Percentiles rank a stretch among this genome's conserved stretches.
Evolutionary conservation across 2,888 invertebrate genomes (phyloP).

Genomic region (Coelogynopora nodosa): DNA sequence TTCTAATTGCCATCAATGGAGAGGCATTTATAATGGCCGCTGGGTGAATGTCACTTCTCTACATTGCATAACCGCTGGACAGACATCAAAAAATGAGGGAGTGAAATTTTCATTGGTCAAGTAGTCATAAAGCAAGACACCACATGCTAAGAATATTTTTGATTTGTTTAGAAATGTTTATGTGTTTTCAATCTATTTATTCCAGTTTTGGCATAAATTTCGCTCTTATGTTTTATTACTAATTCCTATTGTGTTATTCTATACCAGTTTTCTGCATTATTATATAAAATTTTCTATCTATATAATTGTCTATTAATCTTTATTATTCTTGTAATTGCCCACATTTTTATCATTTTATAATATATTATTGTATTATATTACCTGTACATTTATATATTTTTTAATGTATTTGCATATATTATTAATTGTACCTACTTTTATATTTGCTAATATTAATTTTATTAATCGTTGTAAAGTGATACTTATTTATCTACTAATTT

Average conservation of each 20-base stretch:
- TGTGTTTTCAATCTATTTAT: not conserved
- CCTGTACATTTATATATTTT: not conserved
- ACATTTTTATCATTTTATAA: not conserved
- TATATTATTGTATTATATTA: not conserved
- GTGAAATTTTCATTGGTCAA: not conserved
- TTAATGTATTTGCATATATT: not conserved
- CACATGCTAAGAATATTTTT: too few relatives aligned
- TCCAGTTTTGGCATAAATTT: too few relatives aligned
- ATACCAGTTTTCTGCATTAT: not conserved
- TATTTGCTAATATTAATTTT: not conserved
- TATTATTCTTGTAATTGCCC: not conserved
- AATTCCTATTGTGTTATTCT: not conserved
- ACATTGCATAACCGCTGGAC: not conserved
- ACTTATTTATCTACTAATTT: too few relatives aligned
- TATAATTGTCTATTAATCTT: not conserved
- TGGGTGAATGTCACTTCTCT: not conserved
- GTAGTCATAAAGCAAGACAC: too few relatives aligned
- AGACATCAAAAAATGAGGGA: not conserved
- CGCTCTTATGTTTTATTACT: too few relatives aligned
- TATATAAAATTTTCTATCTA: not conserved
- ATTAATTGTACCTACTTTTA: not conserved
- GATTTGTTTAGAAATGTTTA: not conserved
- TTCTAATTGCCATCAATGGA: not conserved
- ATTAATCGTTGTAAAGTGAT: too few relatives aligned
- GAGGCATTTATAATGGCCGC: not conserved